These are phyloP conservation scores for Drosophila villosipedis DNA, from an alignment of 2,888 invertebrate genomes.

Conservation along the genomic window DNA sequence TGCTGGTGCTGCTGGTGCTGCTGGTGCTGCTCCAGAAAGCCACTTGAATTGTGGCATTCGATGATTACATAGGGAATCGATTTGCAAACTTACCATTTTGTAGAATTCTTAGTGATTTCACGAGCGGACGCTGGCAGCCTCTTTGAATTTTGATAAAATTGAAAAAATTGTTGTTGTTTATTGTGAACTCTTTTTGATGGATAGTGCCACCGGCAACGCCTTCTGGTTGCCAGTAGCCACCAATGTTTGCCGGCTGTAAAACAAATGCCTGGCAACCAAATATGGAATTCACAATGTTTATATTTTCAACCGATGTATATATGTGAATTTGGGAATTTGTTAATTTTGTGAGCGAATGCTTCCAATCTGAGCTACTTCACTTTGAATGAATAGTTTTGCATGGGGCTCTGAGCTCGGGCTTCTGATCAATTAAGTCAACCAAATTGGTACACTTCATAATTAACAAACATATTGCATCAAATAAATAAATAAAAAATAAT, in stretches of 20 bases:
- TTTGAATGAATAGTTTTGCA: background rate
- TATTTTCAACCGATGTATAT: constrained; percentile 21
- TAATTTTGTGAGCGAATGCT: constrained; percentile 28
- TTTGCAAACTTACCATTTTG: constrained; percentile 46
- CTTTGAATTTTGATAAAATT: constrained; percentile 26
- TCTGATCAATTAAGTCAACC: background rate
- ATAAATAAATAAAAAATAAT: background rate
- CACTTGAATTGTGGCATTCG: background rate
- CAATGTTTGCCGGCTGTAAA: constrained; percentile 9
- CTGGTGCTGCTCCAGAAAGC: background rate
- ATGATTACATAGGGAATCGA: constrained; percentile 9
- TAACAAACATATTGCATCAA: background rate
- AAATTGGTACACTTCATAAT: background rate
- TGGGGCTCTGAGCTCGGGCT: background rate
- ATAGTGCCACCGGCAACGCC: constrained; percentile 8
- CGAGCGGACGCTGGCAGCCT: background rate
- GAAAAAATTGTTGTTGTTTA: background rate
- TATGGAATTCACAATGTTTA: constrained; percentile 17
- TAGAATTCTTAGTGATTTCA: background rate
- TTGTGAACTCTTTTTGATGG: constrained; percentile 11
- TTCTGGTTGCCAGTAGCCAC: constrained; percentile 18
- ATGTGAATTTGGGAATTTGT: constrained; percentile 35
- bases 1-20: background rate
- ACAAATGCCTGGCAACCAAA: constrained; percentile 39
- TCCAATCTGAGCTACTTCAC: background rate